Evolutionary conservation across 2,797 vertebrate genomes (phyloP).

Genomic region (Chiroxiphia lanceolata): DNA sequence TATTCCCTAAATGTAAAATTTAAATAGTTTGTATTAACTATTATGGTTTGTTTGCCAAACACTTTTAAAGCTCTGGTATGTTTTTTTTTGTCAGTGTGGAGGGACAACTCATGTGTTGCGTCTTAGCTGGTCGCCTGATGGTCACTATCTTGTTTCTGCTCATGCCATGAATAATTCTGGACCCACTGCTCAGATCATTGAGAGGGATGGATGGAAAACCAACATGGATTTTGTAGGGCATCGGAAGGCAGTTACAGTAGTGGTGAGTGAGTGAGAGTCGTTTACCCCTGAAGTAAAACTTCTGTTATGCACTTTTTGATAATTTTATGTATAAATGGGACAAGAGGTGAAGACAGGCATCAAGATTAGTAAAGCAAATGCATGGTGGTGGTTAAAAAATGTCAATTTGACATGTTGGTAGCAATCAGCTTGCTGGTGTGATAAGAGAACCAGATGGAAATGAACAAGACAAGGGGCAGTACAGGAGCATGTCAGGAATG

Average conservation of each 20-base stretch:
- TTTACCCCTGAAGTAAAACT: not conserved
- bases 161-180: slow-evolving; percentile 99
- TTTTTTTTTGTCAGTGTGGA: slow-evolving; percentile 82
- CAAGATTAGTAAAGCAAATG: not conserved
- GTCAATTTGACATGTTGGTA: not conserved
- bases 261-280: slow-evolving; percentile 80
- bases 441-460: not conserved
- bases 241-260: slow-evolving; percentile 96
- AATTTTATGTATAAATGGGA: not conserved
- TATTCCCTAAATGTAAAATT: not conserved
- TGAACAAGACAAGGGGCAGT: not conserved
- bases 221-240: slow-evolving; percentile 99
- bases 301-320: not conserved
- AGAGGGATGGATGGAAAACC: slow-evolving; percentile 97
- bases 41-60: not conserved
- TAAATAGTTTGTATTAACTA: not conserved
- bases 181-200: slow-evolving; percentile 97
- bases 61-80: not conserved
- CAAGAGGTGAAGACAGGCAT: not conserved
- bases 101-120: slow-evolving; percentile 96
- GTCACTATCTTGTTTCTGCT: slow-evolving; percentile 98
- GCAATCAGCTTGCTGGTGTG: not conserved
- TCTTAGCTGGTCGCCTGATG: slow-evolving; percentile 98
- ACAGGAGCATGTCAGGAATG: not conserved
- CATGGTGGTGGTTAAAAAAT: not conserved